These are phyloP conservation scores for Mionectes macconnelli DNA, from an alignment of 2,113 vertebrate genomes.

Conservation along the genomic window DNA sequence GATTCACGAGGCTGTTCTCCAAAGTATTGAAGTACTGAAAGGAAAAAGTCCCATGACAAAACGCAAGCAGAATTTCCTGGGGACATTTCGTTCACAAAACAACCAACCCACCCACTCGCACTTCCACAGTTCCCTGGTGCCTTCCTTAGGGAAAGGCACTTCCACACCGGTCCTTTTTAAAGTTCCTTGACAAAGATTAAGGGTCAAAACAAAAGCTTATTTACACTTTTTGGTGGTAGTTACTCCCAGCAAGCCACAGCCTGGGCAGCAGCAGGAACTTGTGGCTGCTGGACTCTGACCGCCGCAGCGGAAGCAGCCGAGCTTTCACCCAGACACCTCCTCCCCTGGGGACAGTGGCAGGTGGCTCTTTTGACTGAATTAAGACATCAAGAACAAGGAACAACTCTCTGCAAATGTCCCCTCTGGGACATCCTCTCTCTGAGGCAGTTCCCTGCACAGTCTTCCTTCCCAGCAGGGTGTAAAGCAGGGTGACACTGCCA, in stretches of 20 bases:
- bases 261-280: neutral
- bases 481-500: neutral
- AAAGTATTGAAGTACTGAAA: constrained; percentile 93
- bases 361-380: neutral
- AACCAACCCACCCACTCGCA: neutral
- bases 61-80: neutral
- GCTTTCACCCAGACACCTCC: neutral
- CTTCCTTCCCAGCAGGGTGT: neutral
- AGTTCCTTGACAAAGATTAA: neutral
- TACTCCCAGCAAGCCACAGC: neutral
- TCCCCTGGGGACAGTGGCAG: neutral
- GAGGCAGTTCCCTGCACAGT: neutral
- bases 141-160: neutral
- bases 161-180: neutral
- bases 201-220: neutral
- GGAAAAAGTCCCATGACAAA: constrained; percentile 6
- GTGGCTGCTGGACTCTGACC: neutral
- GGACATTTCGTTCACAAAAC: neutral
- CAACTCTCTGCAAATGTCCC: neutral
- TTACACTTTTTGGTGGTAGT: neutral
- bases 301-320: fast-evolving
- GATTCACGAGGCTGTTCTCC: constrained; percentile 94
- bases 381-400: neutral
- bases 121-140: neutral
- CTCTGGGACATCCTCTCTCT: neutral